Evolutionary conservation across 2,797 vertebrate genomes (phyloP), one percentile per base, ranked within the genome.

Genomic region (Cryptoblepharus egeriae): DNA sequence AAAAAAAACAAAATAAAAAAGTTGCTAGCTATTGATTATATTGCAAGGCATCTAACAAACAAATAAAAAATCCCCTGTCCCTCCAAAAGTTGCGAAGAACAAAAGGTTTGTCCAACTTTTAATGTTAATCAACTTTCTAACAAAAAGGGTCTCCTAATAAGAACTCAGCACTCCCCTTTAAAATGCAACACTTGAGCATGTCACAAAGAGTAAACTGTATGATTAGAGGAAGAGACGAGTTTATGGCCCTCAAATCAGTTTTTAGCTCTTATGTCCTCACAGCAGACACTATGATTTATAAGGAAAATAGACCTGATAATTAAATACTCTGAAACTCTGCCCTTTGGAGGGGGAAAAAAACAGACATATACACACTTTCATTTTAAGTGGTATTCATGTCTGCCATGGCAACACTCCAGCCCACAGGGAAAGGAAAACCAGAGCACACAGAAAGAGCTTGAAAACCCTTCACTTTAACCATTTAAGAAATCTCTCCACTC

Each of bases 371-470:
- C 45, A 32, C 12, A 1, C 1, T 55, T 28, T 20, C 18, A 26
- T 87, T 81, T 32, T 63, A 9, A 65, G 22, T 64, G 35, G 13
- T 42, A 32, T 45, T n/a, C 8, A 32, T 69, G 16, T 68, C 37
- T 68, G 11, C 35, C 16, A 68, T 58, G 49, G 55, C n/a, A 75
- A 32, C 18, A 49, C 69, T 82, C 55, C 30, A 69, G n/a, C 32
- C 61, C 52, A 69, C 13, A 28, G 35, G 39, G 13, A 42, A 65
- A 75, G 67, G 67, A 45, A 58, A 75, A 81, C 18, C 30, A 68
- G 80, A 85, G 82, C 82, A 82, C 32, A 83, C 55, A 26, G n/a
- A 45, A 15, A 58, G 1, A 65, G 30, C n/a, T 72, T 39, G 32
- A 64, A 80, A 80, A 79, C 45, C 26, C 60, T 45, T 79, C 55